Percentiles rank a stretch among this genome's conserved stretches.
phyloP scores from a whole-genome alignment of 2,113 vertebrate species.

The Tachysurus fulvidraco region DNA sequence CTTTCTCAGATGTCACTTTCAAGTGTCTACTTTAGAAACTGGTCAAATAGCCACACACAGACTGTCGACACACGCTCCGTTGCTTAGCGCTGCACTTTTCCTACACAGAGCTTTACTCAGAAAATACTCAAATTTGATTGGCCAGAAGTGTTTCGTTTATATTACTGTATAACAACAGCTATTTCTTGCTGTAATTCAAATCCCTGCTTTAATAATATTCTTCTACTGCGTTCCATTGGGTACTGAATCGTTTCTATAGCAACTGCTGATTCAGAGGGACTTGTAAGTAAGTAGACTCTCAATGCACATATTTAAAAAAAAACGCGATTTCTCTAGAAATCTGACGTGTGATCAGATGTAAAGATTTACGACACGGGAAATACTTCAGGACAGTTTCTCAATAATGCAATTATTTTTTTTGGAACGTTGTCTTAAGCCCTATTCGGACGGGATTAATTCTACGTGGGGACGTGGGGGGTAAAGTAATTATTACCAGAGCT shows the following conservation, averaged over 20 bases:
- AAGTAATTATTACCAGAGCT: no score
- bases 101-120: background rate
- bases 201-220: background rate
- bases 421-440: background rate
- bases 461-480: no score
- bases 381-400: background rate
- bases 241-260: background rate
- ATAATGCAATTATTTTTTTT: background rate
- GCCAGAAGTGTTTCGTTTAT: background rate
- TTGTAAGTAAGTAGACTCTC: background rate
- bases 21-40: background rate
- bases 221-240: background rate
- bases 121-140: background rate
- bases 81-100: background rate
- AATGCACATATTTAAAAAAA: background rate
- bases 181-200: background rate
- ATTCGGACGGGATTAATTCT: no score
- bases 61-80: background rate
- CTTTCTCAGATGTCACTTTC: background rate
- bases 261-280: background rate
- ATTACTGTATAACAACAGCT: background rate
- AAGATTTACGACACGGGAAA: background rate
- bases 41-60: background rate
- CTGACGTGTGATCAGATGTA: background rate
- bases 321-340: background rate